Evolutionary conservation across 2,888 invertebrate species (phyloP).

Genomic region (Phyllotreta striolata): DNA sequence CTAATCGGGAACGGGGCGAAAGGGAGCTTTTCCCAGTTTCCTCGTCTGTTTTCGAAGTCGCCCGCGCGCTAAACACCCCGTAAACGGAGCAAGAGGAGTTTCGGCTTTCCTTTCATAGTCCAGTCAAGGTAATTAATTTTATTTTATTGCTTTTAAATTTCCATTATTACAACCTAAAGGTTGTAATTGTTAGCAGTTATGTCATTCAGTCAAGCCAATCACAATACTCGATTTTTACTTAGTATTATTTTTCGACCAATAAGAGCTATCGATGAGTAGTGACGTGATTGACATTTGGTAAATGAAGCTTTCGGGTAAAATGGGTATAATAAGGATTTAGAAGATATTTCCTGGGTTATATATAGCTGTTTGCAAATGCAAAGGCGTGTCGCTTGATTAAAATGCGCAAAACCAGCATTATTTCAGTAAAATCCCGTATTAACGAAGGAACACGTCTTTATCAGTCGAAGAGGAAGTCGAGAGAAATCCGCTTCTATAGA

Average conservation of each 20-base stretch:
- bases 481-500: conserved; percentile 47
- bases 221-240: no score
- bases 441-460: conserved; percentile 45
- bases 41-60: conserved; percentile 24
- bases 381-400: conserved; percentile 37
- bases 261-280: no score
- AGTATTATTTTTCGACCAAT: no score
- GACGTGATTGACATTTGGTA: no score
- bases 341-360: conserved; percentile 2
- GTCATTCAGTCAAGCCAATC: no score
- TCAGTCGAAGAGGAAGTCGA: conserved; percentile 42
- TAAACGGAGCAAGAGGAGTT: conserved; percentile 7
- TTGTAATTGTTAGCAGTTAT: no score
- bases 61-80: conserved; percentile 20
- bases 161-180: no score
- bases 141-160: no score
- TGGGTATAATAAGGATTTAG: background rate
- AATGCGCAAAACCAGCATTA: conserved; percentile 38
- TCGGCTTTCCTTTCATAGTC: background rate
- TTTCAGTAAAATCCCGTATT: conserved; percentile 43
- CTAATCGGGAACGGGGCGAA: conserved; percentile 4
- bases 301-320: no score
- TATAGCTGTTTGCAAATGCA: conserved; percentile 24
- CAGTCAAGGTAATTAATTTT: no score
- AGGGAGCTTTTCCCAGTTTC: conserved; percentile 8